These are phyloP conservation scores for Albula glossodonta DNA, from an alignment of 2,113 vertebrate genomes.

Conservation along the genomic window DNA sequence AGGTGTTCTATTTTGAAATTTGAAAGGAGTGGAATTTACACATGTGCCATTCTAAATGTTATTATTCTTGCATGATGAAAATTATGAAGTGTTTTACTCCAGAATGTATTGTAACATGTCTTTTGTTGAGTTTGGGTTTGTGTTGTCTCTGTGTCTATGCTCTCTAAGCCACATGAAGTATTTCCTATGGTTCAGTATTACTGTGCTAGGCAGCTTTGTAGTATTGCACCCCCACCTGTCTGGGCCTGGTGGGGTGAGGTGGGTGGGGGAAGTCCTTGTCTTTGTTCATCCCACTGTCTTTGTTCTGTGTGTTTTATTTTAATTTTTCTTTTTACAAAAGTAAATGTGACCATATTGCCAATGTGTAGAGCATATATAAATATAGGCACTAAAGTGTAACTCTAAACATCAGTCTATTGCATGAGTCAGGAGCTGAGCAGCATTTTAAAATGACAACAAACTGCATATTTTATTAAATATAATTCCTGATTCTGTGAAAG, in stretches of 20 bases:
- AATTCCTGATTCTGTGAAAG: constrained; percentile 30
- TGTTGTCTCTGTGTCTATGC: constrained; percentile 65
- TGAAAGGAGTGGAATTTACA: constrained; percentile 64
- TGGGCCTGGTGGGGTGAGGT: background rate
- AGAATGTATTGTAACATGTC: constrained; percentile 73
- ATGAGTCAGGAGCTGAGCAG: background rate
- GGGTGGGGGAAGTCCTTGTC: constrained; percentile 17
- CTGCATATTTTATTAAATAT: constrained; percentile 52
- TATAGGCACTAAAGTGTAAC: constrained; percentile 62
- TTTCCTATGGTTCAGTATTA: constrained; percentile 83
- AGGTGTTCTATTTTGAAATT: constrained; percentile 70
- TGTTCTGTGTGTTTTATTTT: constrained; percentile 31
- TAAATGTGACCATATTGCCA: constrained; percentile 69
- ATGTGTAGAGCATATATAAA: constrained; percentile 63
- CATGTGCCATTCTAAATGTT: constrained; percentile 76
- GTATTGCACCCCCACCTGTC: constrained; percentile 42
- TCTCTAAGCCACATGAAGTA: constrained; percentile 76
- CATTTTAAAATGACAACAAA: constrained; percentile 31
- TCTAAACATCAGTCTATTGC: constrained; percentile 20
- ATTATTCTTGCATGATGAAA: constrained; percentile 82
- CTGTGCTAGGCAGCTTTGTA: constrained; percentile 71
- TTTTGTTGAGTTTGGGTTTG: constrained; percentile 66
- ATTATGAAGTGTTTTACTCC: constrained; percentile 67
- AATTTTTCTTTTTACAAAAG: constrained; percentile 60
- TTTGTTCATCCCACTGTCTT: constrained; percentile 37